Conservation (phyloP, 37 sponge, comb jelly and placozoan genomes). For the Spongia lamella region DNA sequence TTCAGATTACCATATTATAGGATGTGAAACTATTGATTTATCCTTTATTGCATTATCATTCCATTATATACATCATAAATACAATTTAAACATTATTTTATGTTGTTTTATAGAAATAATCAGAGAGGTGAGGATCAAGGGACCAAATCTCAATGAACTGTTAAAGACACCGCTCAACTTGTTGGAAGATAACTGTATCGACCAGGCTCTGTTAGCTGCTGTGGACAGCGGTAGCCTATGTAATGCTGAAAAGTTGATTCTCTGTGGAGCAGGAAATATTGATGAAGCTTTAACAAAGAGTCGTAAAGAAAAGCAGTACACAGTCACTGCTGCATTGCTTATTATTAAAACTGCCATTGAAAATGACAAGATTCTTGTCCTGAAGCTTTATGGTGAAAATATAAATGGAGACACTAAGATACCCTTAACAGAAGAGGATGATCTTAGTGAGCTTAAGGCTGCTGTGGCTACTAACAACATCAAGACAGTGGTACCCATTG, state of each 20-base stretch:
- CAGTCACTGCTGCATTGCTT: slow-evolving; percentile 52
- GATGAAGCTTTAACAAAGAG: slow-evolving; percentile 24
- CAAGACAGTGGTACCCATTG: slow-evolving; percentile 25
- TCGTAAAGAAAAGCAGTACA: slow-evolving; percentile 5
- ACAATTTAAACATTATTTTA: no score
- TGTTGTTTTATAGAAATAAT: slow-evolving; percentile 38
- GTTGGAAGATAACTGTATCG: slow-evolving; percentile 46
- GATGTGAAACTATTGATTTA: no score
- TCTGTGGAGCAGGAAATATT: slow-evolving; percentile 35
- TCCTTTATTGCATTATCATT: no score
- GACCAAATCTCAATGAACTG: slow-evolving; percentile 42
- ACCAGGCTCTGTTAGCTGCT: slow-evolving; percentile 46
- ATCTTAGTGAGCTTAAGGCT: slow-evolving; percentile 29
- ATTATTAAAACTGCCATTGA: slow-evolving; percentile 41
- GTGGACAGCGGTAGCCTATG: slow-evolving; percentile 40
- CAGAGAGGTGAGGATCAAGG: slow-evolving; percentile 60
- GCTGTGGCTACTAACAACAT: slow-evolving; percentile 13
- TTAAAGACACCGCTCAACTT: slow-evolving; percentile 19
- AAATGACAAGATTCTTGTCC: slow-evolving; percentile 25
- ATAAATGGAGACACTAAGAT: neutral
- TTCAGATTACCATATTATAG: no score
- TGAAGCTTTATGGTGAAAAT: slow-evolving; percentile 48
- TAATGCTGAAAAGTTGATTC: slow-evolving; percentile 48
- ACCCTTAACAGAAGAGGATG: slow-evolving; percentile 7
- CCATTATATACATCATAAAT: no score